Percentiles rank a stretch among this genome's conserved stretches.
These are phyloP conservation scores for Calliphora vicina DNA, from an alignment of 1,140 invertebrate species.

Conservation along the genomic window DNA sequence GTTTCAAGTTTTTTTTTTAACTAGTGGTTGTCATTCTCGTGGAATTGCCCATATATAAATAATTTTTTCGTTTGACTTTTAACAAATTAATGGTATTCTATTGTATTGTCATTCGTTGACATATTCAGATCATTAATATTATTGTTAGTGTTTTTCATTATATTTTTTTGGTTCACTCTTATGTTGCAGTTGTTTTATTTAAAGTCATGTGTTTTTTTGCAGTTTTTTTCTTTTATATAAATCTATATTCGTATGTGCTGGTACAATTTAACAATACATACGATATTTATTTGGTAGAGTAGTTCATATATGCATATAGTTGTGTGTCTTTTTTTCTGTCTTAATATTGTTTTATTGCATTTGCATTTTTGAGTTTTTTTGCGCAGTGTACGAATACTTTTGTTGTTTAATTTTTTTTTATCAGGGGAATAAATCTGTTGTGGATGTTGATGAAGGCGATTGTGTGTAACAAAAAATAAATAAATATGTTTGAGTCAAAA, in stretches of 20 bases:
- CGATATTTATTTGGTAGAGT: not conserved
- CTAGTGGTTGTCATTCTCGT: too few species aligned
- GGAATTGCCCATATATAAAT: not conserved
- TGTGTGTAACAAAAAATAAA: not conserved
- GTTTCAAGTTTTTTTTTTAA: too few species aligned
- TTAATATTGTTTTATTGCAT: not conserved
- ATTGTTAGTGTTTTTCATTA: not conserved
- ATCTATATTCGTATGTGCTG: not conserved
- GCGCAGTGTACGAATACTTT: not conserved
- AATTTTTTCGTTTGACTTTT: not conserved
- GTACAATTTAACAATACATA: not conserved
- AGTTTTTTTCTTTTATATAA: not conserved
- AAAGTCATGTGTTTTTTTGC: not conserved
- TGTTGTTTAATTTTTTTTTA: not conserved
- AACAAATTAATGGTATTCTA: not conserved
- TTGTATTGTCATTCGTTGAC: slow-evolving; percentile 4
- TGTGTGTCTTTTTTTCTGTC: too few species aligned
- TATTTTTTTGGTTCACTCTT: not conserved
- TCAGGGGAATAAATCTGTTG: not conserved
- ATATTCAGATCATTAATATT: slow-evolving; percentile 2
- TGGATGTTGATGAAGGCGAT: not conserved
- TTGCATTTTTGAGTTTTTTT: not conserved
- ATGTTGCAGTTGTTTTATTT: not conserved
- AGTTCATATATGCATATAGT: too few species aligned
- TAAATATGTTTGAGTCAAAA: not conserved